Evolutionary conservation across 2,797 vertebrate genomes (phyloP).

Genomic region (Lerista edwardsae): DNA sequence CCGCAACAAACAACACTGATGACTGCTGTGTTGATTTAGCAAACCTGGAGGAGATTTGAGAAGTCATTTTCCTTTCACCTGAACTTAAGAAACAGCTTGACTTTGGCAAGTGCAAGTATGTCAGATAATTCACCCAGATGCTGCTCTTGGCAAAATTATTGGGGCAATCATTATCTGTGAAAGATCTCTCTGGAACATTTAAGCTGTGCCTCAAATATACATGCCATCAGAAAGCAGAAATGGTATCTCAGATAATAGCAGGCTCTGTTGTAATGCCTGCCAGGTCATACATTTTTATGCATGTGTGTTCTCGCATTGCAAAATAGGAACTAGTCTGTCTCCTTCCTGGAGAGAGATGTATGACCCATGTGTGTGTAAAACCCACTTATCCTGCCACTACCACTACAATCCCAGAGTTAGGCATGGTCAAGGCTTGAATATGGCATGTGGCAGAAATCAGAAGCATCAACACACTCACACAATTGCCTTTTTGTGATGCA

Average conservation of each 20-base stretch:
- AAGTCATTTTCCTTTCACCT: neutral
- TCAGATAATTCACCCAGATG: slow-evolving; percentile 57
- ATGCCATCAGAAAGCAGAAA: neutral
- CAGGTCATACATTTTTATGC: neutral
- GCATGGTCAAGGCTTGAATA: neutral
- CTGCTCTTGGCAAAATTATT: slow-evolving; percentile 56
- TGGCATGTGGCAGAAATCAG: neutral
- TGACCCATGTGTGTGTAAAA: neutral
- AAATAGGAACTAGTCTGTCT: neutral
- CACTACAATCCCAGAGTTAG: neutral
- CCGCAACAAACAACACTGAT: neutral
- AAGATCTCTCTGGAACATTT: slow-evolving; percentile 55
- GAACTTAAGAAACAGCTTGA: neutral
- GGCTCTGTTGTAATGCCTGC: neutral
- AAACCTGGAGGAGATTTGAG: neutral
- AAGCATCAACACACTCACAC: neutral
- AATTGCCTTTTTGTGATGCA: neutral
- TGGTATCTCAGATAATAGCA: neutral
- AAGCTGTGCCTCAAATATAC: neutral
- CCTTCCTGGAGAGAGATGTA: neutral
- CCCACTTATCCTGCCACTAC: neutral
- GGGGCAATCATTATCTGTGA: slow-evolving; percentile 37
- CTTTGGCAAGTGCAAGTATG: neutral
- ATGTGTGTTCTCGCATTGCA: no score
- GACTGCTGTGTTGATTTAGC: neutral